Evolutionary conservation across 2,888 invertebrate genomes (phyloP), one percentile per base, ranked within the genome.

Genomic region (Cecidostiba fungosa): DNA sequence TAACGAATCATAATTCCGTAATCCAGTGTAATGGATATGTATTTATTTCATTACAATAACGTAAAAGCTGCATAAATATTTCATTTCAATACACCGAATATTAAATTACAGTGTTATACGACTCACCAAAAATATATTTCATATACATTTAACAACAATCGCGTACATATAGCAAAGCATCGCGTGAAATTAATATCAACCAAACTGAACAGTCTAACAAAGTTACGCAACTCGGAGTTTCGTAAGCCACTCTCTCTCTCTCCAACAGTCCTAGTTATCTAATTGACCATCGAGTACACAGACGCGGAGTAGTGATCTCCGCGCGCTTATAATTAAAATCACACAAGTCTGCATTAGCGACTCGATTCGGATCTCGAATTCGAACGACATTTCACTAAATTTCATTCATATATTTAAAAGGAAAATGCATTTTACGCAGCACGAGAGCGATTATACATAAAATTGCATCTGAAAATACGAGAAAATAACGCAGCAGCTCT

Each of bases 141-240:
- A 16, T 47, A 47, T 16, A 47, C 12, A 16, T 16, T 47, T 50
- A 50, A 50, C 19, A 19, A 50, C 3, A 16, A 50, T 50, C 39
- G 16, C 23, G 23, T 43, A 43, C 43, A 43, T 8, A 39, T 8
- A 39, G 39, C 39, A 5, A 8, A 39, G 39, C 26, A 54, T 76
- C 62, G 16, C 39, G 47, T 43, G 47, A 78, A 66, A 66, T 78
- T 69, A 14, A 23, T 47, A 62, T 39, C 39, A 47, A n/a, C 26
- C 23, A 47, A 59, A n/a, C 29, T 78, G 4, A 29, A 69, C 47
- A 69, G 29, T 78, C 47, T 69, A 69, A 78, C 47, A 69, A 78
- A 78, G 47, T 78, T 69, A 78, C 29, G 69, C n/a, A 78, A 78
- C 47, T 10, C 12, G 1, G 19, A 47, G 78, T 78, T 69, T 78